phyloP scores from a whole-genome alignment of 2,797 vertebrate species.

The Takifugu ocellatus region DNA sequence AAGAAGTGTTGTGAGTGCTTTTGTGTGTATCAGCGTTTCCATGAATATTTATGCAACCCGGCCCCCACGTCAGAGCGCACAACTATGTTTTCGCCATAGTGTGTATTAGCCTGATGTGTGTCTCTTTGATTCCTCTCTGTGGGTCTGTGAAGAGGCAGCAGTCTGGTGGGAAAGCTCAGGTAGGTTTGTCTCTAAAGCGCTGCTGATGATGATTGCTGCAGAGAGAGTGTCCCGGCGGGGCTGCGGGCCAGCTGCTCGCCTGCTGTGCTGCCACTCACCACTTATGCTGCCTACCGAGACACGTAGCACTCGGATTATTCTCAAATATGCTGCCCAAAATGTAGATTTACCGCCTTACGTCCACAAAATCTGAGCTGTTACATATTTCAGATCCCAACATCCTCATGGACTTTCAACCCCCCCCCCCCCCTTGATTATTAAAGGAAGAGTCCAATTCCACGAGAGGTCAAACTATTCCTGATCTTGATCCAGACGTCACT shows the following conservation, averaged over 20 bases:
- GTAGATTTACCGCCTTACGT: too few species aligned
- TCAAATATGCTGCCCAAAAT: background rate
- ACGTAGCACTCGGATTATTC: conserved; percentile 33
- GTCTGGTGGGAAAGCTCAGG: conserved; percentile 43
- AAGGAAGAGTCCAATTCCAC: too few species aligned
- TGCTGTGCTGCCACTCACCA: conserved; percentile 26
- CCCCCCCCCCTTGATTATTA: too few species aligned
- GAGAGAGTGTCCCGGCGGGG: conserved; percentile 65
- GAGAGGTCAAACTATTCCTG: too few species aligned
- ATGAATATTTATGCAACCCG: conserved; percentile 50
- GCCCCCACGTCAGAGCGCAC: conserved; percentile 27
- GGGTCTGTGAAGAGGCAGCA: conserved; percentile 41
- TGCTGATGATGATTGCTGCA: conserved; percentile 77
- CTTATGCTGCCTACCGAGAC: conserved; percentile 43
- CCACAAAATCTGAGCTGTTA: too few species aligned
- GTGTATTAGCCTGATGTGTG: conserved; percentile 15
- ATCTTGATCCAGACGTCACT: too few species aligned
- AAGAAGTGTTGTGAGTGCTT: conserved; percentile 58
- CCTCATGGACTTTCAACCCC: too few species aligned
- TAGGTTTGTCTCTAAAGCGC: conserved; percentile 60
- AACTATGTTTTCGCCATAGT: conserved; percentile 42
- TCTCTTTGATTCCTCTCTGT: conserved; percentile 20
- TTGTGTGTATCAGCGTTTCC: conserved; percentile 54
- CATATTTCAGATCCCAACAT: too few species aligned
- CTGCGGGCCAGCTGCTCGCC: conserved; percentile 48